Evolutionary conservation across 2,797 vertebrate species (phyloP).

Genomic region (Zenarchopterus dispar): DNA sequence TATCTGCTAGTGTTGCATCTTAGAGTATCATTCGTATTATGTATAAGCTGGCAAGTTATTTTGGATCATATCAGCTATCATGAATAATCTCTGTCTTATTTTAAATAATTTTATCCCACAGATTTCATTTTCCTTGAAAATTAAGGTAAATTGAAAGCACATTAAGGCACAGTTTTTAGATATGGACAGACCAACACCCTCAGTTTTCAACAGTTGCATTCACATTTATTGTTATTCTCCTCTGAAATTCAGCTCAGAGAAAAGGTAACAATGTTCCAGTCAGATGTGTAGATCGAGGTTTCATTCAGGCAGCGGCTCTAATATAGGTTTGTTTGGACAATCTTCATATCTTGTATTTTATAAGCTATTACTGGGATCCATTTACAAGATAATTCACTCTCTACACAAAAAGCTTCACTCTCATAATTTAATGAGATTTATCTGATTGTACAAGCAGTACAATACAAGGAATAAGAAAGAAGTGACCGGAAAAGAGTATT

Average conservation of each 20-base stretch:
- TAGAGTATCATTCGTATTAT: too few species aligned
- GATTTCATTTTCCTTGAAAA: too few species aligned
- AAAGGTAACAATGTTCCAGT: not conserved
- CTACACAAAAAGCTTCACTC: not conserved
- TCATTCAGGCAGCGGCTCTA: not conserved
- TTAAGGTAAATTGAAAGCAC: too few species aligned
- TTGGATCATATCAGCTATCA: too few species aligned
- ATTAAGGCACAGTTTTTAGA: not conserved
- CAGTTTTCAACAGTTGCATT: not conserved
- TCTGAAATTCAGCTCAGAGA: not conserved
- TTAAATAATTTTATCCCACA: too few species aligned
- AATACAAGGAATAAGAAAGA: slow-evolving; percentile 17
- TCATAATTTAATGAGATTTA: not conserved
- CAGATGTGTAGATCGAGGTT: not conserved
- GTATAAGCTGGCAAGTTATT: too few species aligned
- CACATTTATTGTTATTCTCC: not conserved
- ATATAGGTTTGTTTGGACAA: slow-evolving; percentile 7
- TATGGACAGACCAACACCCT: not conserved
- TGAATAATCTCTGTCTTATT: too few species aligned
- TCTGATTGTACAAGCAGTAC: not conserved
- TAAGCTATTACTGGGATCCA: not conserved
- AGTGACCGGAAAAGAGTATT: slow-evolving; percentile 19
- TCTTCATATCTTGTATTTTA: not conserved
- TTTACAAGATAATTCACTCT: not conserved
- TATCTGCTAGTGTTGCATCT: too few species aligned